These are phyloP conservation scores for Selenia dentaria DNA, from an alignment of 2,888 invertebrate species.

Conservation along the genomic window DNA sequence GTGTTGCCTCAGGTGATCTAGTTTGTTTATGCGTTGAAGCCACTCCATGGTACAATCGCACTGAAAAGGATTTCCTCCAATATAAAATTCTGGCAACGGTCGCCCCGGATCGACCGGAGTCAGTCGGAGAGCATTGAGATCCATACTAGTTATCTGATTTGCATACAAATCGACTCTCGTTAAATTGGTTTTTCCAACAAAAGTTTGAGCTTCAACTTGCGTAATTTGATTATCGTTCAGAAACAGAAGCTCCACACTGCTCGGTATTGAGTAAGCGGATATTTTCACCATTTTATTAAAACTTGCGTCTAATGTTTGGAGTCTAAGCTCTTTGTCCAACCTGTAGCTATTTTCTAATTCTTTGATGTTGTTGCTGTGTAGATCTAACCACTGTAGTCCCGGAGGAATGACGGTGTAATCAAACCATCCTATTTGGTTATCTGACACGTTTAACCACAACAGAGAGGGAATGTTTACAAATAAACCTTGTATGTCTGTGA, in stretches of 20 bases:
- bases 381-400: slow-evolving; percentile 94
- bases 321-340: slow-evolving; percentile 87
- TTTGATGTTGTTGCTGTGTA: slow-evolving; percentile 93
- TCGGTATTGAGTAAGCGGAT: slow-evolving; percentile 90
- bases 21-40: slow-evolving; percentile 95
- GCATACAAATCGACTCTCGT: slow-evolving; percentile 96
- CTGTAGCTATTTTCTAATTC: slow-evolving; percentile 91
- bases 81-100: slow-evolving; percentile 94
- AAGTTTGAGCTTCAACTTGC: slow-evolving; percentile 94
- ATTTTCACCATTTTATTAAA: slow-evolving; percentile 94
- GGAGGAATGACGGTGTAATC: slow-evolving; percentile 94
- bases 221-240: slow-evolving; percentile 95
- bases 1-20: slow-evolving; percentile 92
- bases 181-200: slow-evolving; percentile 94
- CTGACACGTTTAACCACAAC: slow-evolving; percentile 95
- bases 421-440: slow-evolving; percentile 95
- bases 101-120: slow-evolving; percentile 91
- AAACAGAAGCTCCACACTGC: slow-evolving; percentile 93
- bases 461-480: slow-evolving; percentile 93
- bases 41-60: slow-evolving; percentile 98
- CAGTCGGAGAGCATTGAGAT: slow-evolving; percentile 93
- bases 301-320: slow-evolving; percentile 95
- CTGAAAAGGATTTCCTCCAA: slow-evolving; percentile 96
- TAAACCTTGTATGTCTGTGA: slow-evolving; percentile 92
- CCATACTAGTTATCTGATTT: slow-evolving; percentile 95